Percentiles rank a stretch among this genome's conserved stretches.
Conservation (phyloP, 2,888 invertebrate genomes). For the Limnephilus auricula region DNA sequence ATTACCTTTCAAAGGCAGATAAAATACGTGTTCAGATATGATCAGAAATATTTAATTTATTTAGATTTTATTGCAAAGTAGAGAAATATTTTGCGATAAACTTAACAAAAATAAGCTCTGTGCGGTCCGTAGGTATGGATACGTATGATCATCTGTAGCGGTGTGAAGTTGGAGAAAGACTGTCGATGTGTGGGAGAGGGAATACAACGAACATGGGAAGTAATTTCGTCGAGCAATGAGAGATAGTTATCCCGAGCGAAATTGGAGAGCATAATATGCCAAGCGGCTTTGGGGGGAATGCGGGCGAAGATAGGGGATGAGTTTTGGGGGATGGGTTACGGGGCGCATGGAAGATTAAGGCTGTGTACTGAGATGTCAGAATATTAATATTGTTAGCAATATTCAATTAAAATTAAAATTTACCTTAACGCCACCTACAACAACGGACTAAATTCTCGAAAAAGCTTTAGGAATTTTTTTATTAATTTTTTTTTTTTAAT, state of each 20-base stretch:
- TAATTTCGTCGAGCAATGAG: conserved; percentile 65
- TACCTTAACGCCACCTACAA: not conserved
- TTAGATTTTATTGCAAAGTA: too few species aligned
- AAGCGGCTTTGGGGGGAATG: conserved; percentile 51
- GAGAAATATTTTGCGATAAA: too few species aligned
- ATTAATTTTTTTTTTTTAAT: too few species aligned
- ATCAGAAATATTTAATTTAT: too few species aligned
- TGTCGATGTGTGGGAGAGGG: conserved; percentile 21
- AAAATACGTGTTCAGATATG: too few species aligned
- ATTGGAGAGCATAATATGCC: conserved; percentile 66
- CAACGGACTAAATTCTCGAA: too few species aligned
- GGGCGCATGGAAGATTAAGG: conserved; percentile 23
- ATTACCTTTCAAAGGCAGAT: too few species aligned
- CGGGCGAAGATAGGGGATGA: not conserved
- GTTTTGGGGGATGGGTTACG: not conserved
- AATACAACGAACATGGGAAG: conserved; percentile 55
- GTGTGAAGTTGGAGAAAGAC: conserved; percentile 26
- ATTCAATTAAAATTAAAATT: not conserved
- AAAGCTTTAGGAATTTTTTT: too few species aligned
- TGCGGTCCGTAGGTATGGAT: not conserved
- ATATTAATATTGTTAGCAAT: not conserved
- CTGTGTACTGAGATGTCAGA: conserved; percentile 36
- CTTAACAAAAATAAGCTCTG: not conserved
- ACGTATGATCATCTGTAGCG: not conserved
- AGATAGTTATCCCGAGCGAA: conserved; percentile 66